phyloP scores from a whole-genome alignment of 2,113 vertebrate genomes.

The Peromyscus maniculatus region DNA sequence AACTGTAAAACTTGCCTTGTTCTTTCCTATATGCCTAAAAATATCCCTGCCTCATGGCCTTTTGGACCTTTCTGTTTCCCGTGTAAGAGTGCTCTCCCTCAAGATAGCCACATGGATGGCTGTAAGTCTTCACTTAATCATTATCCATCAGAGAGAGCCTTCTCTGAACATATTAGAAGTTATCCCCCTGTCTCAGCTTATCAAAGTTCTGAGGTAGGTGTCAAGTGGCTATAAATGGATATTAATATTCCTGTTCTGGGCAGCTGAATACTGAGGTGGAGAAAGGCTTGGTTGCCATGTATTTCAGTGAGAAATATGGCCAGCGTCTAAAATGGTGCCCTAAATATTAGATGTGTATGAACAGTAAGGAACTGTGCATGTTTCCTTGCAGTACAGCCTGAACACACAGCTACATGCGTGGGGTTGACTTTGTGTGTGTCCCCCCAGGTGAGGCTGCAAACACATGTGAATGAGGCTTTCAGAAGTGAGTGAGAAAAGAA shows the following conservation, averaged over 20 bases:
- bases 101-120: background rate
- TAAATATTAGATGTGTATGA: background rate
- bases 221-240: background rate
- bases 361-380: background rate
- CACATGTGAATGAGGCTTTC: background rate
- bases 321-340: background rate
- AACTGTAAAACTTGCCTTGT: background rate
- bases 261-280: background rate
- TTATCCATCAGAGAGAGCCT: background rate
- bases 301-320: background rate
- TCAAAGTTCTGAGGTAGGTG: background rate
- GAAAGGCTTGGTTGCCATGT: background rate
- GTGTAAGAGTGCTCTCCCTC: background rate
- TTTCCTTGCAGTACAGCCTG: background rate
- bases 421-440: background rate
- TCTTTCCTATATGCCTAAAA: background rate
- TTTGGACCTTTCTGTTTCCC: background rate
- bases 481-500: background rate
- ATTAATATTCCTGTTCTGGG: constrained; percentile 6
- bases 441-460: background rate
- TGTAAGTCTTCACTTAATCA: background rate
- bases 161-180: background rate
- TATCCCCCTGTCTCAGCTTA: background rate
- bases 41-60: background rate
- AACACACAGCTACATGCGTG: background rate